Conservation (phyloP, 2,888 invertebrate genomes). For the Nephrotoma guestfalica region DNA sequence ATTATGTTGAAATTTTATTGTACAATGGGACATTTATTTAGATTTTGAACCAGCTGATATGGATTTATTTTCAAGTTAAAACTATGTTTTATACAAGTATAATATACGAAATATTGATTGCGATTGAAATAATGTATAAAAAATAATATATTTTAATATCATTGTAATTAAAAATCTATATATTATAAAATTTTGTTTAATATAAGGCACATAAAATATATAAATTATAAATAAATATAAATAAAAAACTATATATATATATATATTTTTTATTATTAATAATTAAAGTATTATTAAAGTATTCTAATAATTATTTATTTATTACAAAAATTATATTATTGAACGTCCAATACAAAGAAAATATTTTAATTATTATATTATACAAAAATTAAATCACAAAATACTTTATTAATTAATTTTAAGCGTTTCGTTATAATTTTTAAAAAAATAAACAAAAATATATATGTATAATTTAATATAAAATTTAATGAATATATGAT, state of each 20-base stretch:
- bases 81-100: too few relatives aligned
- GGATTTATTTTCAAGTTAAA: too few relatives aligned
- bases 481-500: neutral
- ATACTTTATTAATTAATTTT: neutral
- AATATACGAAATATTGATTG: too few relatives aligned
- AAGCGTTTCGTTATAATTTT: neutral
- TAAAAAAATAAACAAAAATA: neutral
- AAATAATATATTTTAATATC: neutral
- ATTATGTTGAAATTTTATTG: too few relatives aligned
- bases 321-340: neutral
- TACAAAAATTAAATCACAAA: neutral
- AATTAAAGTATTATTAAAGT: too few relatives aligned
- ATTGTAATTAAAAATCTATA: neutral
- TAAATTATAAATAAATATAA: neutral
- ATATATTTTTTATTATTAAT: neutral
- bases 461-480: neutral
- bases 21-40: too few relatives aligned
- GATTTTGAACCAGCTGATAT: too few relatives aligned
- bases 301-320: neutral
- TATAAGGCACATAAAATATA: neutral
- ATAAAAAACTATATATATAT: neutral
- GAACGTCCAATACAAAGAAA: neutral
- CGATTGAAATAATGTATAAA: neutral
- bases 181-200: neutral
- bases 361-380: neutral